Evolutionary conservation across 2,888 invertebrate genomes (phyloP), one percentile per base, ranked within the genome.

Genomic region (Congeria kusceri): DNA sequence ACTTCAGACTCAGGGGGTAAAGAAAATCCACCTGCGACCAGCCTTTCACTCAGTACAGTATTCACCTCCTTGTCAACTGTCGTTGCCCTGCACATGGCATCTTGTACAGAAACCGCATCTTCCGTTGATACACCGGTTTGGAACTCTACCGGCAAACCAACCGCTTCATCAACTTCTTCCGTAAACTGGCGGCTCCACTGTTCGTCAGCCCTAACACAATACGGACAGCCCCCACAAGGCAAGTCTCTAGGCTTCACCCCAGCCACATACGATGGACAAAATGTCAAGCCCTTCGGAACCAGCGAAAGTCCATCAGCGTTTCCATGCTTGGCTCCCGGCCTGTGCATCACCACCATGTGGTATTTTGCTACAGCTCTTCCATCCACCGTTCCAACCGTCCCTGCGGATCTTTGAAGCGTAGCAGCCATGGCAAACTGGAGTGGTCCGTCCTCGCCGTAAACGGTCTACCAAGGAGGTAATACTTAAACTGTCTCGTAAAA

Each of bases 291-390:
- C 13, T 56, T n/a, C 4, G 27, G 47, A 27, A 25, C 47, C 46
- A 53, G 32, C 53, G 75, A 75, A 5, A 75, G 25, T 27, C 57
- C 69, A 59, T 64, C 76, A 13, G 69, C 69, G 39, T 76, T 69
- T 47, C n/a, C 44, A 59, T 76, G 76, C 18, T 44, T 44, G 46
- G 11, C 18, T 44, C 46, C 46, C 9, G 46, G 46, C 18, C 18
- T 44, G 46, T 76, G 70, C 25, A 20, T 32, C 15, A 76, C 7
- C 0, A 28, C 47, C 39, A 76, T 70, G 23, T 70, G 49, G 61
- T 70, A 18, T 76, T 63, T 18, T 44, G 44, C 11, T n/a, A n/a
- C n/a, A 76, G 56, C 58, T 65, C 62, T 53, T 59, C 46, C 11
- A 44, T 44, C 46, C 46, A 44, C 46, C 18, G 9, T 9, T 9